Percentiles rank a stretch among this genome's conserved stretches.
phyloP scores from a whole-genome alignment of 92 coral and sea anemone species.

The Porites evermanni region DNA sequence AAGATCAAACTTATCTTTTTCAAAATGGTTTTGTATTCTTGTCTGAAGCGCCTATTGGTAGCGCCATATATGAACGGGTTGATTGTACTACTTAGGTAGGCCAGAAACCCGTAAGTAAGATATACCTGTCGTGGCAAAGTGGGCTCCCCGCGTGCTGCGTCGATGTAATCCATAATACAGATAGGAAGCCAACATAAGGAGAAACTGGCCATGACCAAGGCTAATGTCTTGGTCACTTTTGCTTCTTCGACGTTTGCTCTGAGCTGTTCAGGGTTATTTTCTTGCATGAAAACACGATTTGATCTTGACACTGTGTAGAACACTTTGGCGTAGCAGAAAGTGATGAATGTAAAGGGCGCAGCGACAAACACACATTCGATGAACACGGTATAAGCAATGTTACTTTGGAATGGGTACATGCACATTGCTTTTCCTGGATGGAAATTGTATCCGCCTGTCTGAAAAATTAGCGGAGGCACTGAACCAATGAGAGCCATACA shows the following conservation, averaged over 20 bases:
- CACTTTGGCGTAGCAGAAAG: constrained; percentile 56
- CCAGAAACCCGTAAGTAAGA: constrained; percentile 63
- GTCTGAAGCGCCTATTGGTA: constrained; percentile 62
- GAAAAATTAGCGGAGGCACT: constrained; percentile 59
- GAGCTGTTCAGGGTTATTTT: constrained; percentile 36
- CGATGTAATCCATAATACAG: constrained; percentile 62
- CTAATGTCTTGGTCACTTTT: constrained; percentile 73
- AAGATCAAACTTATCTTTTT: not conserved
- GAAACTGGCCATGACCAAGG: constrained; percentile 69
- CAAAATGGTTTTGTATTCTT: constrained; percentile 54
- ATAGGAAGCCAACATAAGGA: constrained; percentile 81
- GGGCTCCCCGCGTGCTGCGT: constrained; percentile 64
- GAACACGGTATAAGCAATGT: constrained; percentile 59
- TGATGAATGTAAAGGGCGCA: constrained; percentile 53
- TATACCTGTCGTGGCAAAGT: constrained; percentile 57
- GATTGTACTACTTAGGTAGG: constrained; percentile 60
- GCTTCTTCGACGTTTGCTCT: constrained; percentile 82
- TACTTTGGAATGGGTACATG: constrained; percentile 62
- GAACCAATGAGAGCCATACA: constrained; percentile 56
- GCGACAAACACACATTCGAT: constrained; percentile 59
- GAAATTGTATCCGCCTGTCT: constrained; percentile 50
- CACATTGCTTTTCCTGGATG: constrained; percentile 82
- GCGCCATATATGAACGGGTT: constrained; percentile 70
- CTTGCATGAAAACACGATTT: constrained; percentile 58
- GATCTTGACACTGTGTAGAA: constrained; percentile 52